A percentile compares a stretch with the other conserved stretches of the same genome.
Evolutionary conservation across 2,888 invertebrate species (phyloP).

Genomic region (Papilio demoleus): DNA sequence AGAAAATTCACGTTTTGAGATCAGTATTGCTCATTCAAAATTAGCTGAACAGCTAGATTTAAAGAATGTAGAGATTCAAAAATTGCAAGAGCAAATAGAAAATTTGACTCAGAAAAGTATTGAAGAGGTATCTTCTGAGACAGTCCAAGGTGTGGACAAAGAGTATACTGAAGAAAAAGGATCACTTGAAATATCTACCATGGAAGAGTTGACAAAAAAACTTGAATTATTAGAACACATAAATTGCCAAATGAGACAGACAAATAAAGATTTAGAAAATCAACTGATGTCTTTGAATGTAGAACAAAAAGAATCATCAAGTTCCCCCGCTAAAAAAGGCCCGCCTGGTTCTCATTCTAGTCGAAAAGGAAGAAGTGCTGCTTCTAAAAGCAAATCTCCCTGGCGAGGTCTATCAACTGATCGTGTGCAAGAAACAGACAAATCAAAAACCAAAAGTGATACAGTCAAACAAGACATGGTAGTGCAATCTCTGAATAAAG

Average conservation of each 20-base stretch:
- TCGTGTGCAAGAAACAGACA: slow-evolving; percentile 69
- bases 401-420: slow-evolving; percentile 75
- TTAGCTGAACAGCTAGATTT: slow-evolving; percentile 80
- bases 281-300: slow-evolving; percentile 66
- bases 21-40: slow-evolving; percentile 81
- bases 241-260: slow-evolving; percentile 79
- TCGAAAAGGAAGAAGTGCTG: slow-evolving; percentile 72
- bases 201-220: slow-evolving; percentile 75
- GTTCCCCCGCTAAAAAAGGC: slow-evolving; percentile 66
- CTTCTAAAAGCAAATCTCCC: slow-evolving; percentile 74
- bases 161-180: slow-evolving; percentile 84
- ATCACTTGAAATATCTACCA: slow-evolving; percentile 74
- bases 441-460: slow-evolving; percentile 67
- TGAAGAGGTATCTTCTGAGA: slow-evolving; percentile 39
- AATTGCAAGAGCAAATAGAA: slow-evolving; percentile 66
- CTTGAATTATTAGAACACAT: slow-evolving; percentile 80
- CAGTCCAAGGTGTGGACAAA: slow-evolving; percentile 52
- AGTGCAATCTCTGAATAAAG: slow-evolving; percentile 77
- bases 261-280: slow-evolving; percentile 81
- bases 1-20: slow-evolving; percentile 76
- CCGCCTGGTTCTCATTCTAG: slow-evolving; percentile 65
- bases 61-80: slow-evolving; percentile 72
- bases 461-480: slow-evolving; percentile 66
- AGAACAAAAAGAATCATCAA: slow-evolving; percentile 60
- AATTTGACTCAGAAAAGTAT: slow-evolving; percentile 49